Percentiles rank a stretch among this genome's conserved stretches.
Evolutionary conservation across 2,797 vertebrate species (phyloP).

Genomic region (Orestias chungarensis): DNA sequence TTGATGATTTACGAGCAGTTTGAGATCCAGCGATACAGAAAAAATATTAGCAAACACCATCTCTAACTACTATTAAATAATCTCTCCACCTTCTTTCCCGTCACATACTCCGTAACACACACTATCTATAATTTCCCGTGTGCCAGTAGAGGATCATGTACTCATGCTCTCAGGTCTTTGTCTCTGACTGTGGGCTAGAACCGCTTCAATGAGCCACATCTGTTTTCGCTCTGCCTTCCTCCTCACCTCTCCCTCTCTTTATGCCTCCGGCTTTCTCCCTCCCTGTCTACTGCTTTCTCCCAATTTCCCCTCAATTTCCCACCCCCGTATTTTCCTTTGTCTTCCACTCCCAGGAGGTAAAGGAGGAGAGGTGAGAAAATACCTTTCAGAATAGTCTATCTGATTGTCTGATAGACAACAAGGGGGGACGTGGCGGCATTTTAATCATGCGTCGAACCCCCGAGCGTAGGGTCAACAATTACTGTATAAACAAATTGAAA

Average conservation of each 20-base stretch:
- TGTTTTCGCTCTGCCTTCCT: constrained; percentile 46
- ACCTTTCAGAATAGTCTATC: constrained; percentile 33
- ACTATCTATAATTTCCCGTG: constrained; percentile 55
- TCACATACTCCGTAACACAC: constrained; percentile 37
- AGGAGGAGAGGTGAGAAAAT: constrained; percentile 16
- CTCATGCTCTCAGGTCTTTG: constrained; percentile 68
- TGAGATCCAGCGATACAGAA: neutral
- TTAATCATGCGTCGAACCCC: constrained; percentile 24
- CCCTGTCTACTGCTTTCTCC: constrained; percentile 24
- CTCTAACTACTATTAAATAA: constrained; percentile 14
- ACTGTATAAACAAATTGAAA: constrained; percentile 13
- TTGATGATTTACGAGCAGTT: constrained; percentile 49
- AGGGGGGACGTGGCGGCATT: constrained; percentile 13
- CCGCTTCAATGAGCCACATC: constrained; percentile 72
- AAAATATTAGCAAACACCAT: neutral
- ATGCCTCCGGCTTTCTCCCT: constrained; percentile 17
- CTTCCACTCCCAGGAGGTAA: constrained; percentile 55
- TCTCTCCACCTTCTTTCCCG: constrained; percentile 5
- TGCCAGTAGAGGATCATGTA: constrained; percentile 63
- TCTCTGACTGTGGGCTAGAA: constrained; percentile 67
- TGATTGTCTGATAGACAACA: constrained; percentile 27
- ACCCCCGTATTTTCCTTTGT: constrained; percentile 67
- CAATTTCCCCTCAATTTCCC: constrained; percentile 64
- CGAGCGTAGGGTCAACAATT: constrained; percentile 1
- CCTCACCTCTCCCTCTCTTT: constrained; percentile 28